These are phyloP conservation scores for Urocyon cinereoargenteus DNA, from an alignment of 2,797 vertebrate species.

Conservation along the genomic window DNA sequence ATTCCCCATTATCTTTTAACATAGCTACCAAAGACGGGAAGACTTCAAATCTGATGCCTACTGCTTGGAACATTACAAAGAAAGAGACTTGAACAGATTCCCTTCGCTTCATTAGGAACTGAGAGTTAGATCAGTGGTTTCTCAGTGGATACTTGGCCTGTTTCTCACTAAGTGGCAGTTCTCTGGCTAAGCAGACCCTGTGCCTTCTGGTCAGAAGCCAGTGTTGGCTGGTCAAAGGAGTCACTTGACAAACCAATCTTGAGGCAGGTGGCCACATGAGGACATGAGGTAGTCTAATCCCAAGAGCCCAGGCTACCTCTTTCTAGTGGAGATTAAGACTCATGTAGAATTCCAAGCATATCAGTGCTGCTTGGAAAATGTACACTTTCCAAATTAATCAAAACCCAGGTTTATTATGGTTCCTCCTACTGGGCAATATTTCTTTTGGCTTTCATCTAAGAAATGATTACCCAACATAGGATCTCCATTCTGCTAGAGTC, in stretches of 20 bases:
- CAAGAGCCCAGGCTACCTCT: neutral
- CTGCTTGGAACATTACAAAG: constrained; percentile 13
- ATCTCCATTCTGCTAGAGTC: constrained; percentile 69
- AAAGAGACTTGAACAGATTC: neutral
- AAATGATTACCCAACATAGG: constrained; percentile 64
- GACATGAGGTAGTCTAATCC: neutral
- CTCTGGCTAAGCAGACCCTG: neutral
- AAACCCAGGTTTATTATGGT: constrained; percentile 50
- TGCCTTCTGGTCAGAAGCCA: constrained; percentile 42
- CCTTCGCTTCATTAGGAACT: neutral
- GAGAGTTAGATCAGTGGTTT: neutral
- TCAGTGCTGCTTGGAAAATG: constrained; percentile 52
- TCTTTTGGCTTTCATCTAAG: constrained; percentile 66
- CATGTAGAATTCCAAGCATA: constrained; percentile 32
- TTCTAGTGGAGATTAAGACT: constrained; percentile 11
- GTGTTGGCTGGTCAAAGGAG: neutral
- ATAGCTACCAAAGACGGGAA: constrained; percentile 22
- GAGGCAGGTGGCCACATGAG: neutral
- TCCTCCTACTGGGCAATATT: constrained; percentile 61
- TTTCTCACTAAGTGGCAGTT: neutral
- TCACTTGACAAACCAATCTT: neutral
- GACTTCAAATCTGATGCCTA: constrained; percentile 18
- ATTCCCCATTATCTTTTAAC: neutral
- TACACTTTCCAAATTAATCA: constrained; percentile 58
- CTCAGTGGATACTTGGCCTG: neutral